Conservation (phyloP, 2,113 vertebrate genomes). For the Dromiciops gliroides region DNA sequence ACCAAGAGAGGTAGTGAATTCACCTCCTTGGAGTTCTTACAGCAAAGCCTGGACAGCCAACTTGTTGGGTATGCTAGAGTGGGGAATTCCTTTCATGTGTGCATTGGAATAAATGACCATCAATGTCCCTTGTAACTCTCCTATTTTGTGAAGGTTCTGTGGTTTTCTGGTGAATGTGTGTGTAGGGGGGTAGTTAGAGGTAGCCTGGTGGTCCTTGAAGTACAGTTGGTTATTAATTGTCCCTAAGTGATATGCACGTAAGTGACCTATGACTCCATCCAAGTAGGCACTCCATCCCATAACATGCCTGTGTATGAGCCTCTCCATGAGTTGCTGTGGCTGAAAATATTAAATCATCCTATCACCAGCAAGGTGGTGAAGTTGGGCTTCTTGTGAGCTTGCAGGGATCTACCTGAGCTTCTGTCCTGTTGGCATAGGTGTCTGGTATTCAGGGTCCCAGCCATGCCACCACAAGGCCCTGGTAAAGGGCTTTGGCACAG, state of each 20-base stretch:
- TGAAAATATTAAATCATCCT: background rate
- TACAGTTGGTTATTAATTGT: background rate
- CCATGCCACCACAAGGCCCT: background rate
- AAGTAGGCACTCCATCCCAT: background rate
- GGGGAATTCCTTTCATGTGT: background rate
- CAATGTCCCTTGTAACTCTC: background rate
- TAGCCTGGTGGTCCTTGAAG: background rate
- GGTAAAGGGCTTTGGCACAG: background rate
- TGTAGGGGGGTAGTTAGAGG: background rate
- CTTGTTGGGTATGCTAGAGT: background rate
- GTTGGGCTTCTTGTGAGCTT: background rate
- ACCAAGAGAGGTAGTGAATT: background rate
- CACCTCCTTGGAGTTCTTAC: background rate
- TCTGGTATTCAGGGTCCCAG: background rate
- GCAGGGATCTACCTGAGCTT: background rate
- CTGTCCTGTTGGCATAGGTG: background rate
- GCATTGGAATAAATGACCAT: background rate
- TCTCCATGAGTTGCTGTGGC: background rate
- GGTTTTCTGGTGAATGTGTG: background rate
- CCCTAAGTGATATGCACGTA: background rate
- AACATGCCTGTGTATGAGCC: background rate
- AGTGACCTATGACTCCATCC: background rate
- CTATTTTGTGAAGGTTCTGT: background rate
- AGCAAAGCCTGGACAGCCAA: background rate
- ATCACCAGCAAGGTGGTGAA: background rate